Conservation (phyloP, 2,797 vertebrate genomes). For the Cichlasoma orientale region DNA sequence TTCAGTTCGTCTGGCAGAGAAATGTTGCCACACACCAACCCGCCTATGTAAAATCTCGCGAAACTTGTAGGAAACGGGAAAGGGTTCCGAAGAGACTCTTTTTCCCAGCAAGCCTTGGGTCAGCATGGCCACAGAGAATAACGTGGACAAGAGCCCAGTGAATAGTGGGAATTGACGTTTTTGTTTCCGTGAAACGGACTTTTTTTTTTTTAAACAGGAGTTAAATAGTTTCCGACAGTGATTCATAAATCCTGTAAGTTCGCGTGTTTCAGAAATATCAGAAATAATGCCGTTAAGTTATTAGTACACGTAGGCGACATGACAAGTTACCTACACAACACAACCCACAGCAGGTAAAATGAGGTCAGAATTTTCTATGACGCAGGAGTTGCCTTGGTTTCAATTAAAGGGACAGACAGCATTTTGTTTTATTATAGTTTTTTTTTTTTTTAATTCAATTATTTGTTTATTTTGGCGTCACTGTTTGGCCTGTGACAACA, state of each 20-base stretch:
- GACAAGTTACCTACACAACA: not conserved
- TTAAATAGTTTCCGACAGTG: not conserved
- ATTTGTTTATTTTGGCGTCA: not conserved
- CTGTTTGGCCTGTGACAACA: not conserved
- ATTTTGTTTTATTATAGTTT: not conserved
- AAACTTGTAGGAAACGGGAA: constrained; percentile 67
- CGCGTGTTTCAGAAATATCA: not conserved
- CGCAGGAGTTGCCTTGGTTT: not conserved
- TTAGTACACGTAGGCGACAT: not conserved
- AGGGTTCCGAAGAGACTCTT: constrained; percentile 35
- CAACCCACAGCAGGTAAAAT: not conserved
- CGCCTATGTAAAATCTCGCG: constrained; percentile 71
- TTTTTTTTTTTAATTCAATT: no score
- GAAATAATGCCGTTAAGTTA: not conserved
- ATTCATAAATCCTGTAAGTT: not conserved
- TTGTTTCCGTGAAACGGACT: not conserved
- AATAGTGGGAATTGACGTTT: constrained; percentile 54
- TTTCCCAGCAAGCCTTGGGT: constrained; percentile 43
- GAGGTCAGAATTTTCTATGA: constrained; percentile 6
- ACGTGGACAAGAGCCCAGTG: constrained; percentile 18
- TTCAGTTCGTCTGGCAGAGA: constrained; percentile 70
- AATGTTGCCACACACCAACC: constrained; percentile 68
- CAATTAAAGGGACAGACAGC: constrained; percentile 27
- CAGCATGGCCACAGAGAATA: not conserved
- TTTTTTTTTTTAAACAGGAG: not conserved